Base-by-base conservation (phyloP, 1,140 invertebrate species). In the Listronotus bonariensis region DNA sequence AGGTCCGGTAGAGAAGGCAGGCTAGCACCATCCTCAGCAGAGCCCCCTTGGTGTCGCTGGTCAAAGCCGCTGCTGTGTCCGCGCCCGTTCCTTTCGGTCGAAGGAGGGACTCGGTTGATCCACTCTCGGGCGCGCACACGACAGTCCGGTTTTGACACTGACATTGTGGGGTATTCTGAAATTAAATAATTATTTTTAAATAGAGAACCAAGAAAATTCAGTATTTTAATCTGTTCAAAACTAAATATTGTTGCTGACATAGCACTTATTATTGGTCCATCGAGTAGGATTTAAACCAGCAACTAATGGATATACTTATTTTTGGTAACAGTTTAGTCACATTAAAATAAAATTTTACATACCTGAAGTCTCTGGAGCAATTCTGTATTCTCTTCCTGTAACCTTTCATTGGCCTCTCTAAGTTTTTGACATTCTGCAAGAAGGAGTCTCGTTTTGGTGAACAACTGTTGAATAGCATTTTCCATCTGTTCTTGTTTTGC, bases 401-500 rank as follows among this genome's bases (percentile, higher is more conserved):
- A 74, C 31, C 84, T 79, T 69, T 89, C 85, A 70, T 91, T 91
- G 64, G 88, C 80, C 6, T 81, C 80, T 72, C 85, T 85, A 20
- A 91, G 75, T 67, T 84, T 84, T 55, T 85, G 77, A 65, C 88
- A 88, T 76, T 90, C 87, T 42, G 83, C 81, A 0, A 83, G 76
- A 20, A 91, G 75, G n/a, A 81, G 76, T 26, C 57, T 87, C 83
- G 66, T 90, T 90, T 82, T 81, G 34, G 87, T 83, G 61, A 83
- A 83, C n/a, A 92, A 77, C 20, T 82, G 75, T 64, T 84, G 82
- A 7, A 93, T 84, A 41, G 86, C 85, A 11, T 81, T 79, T 80
- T 98, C 95, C 78, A 98, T 86, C 70, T 95, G 90, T 63, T 92
- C 88, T 85, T 97, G 89, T 76, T 89, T 89, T 0, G 91, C 91